These are phyloP conservation scores for Podocnemis expansa DNA, from an alignment of 2,113 vertebrate species.

Conservation along the genomic window DNA sequence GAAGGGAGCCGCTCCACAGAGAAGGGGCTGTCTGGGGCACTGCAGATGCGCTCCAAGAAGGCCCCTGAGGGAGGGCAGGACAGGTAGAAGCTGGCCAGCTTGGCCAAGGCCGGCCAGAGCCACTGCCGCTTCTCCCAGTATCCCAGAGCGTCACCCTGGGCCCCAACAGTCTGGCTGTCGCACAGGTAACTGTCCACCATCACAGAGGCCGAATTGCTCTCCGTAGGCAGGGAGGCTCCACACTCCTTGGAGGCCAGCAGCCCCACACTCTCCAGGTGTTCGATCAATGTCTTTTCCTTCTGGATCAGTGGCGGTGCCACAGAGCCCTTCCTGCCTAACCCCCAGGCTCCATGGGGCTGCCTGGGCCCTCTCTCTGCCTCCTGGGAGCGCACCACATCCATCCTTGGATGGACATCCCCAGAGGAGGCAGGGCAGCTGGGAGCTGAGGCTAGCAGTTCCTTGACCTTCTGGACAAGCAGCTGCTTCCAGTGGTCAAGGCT, in stretches of 20 bases:
- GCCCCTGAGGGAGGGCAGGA: not conserved
- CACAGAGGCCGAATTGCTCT: conserved; percentile 30
- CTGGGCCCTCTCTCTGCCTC: not conserved
- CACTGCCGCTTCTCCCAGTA: conserved; percentile 32
- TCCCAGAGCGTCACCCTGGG: conserved; percentile 35
- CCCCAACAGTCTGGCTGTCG: conserved; percentile 10
- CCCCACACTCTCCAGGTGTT: conserved; percentile 26
- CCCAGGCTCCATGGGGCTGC: not conserved
- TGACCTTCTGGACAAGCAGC: conserved; percentile 36
- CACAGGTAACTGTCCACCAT: conserved; percentile 19
- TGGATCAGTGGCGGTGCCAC: not conserved
- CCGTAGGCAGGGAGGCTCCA: not conserved
- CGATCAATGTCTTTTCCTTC: not conserved
- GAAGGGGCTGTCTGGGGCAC: not conserved
- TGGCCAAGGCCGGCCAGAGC: conserved; percentile 33
- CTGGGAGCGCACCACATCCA: rapidly evolving
- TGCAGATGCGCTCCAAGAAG: not conserved
- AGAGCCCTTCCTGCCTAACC: not conserved
- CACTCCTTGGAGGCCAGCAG: conserved; percentile 3
- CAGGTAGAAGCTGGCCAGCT: conserved; percentile 28
- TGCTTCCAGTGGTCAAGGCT: conserved; percentile 61
- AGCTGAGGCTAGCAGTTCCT: conserved; percentile 34
- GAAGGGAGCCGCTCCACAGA: not conserved
- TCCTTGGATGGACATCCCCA: rapidly evolving
- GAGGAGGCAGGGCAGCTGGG: not conserved